Conservation (phyloP, 2,888 invertebrate species). For the Taphrorychus bicolor region DNA sequence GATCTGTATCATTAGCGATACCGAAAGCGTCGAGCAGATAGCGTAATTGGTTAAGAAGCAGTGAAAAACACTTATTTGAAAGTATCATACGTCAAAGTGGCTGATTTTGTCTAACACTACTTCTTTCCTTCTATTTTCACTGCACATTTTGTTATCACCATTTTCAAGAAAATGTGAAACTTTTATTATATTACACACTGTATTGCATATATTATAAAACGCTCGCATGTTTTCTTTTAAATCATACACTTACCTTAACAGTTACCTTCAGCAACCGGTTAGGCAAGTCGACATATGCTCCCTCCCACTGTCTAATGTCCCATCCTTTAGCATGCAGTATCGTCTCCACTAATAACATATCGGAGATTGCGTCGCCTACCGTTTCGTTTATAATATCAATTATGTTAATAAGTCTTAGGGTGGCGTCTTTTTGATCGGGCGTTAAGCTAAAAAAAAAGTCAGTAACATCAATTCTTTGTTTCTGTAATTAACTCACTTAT, state of each 20-base stretch:
- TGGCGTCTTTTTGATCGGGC: slow-evolving; percentile 63
- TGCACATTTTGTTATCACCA: no score
- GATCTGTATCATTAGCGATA: no score
- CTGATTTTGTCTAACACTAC: no score
- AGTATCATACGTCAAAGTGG: no score
- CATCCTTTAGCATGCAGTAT: slow-evolving; percentile 84
- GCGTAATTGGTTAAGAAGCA: no score
- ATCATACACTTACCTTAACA: slow-evolving; percentile 66
- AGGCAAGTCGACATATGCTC: slow-evolving; percentile 84
- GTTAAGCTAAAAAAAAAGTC: slow-evolving; percentile 26
- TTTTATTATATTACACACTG: no score
- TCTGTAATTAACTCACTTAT: slow-evolving; percentile 44
- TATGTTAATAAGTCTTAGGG: slow-evolving; percentile 69
- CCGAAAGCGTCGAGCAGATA: no score
- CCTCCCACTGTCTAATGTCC: slow-evolving; percentile 81
- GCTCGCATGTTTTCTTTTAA: no score
- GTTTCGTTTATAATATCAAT: slow-evolving; percentile 92
- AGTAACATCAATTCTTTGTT: background rate
- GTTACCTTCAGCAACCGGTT: slow-evolving; percentile 88
- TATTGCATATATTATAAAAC: background rate
- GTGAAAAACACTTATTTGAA: no score
- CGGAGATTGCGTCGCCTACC: slow-evolving; percentile 97
- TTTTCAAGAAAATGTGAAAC: background rate
- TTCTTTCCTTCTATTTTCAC: no score
- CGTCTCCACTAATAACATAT: slow-evolving; percentile 92